Conservation (phyloP, 2,888 invertebrate species). For the Pristionchus exspectatus region DNA sequence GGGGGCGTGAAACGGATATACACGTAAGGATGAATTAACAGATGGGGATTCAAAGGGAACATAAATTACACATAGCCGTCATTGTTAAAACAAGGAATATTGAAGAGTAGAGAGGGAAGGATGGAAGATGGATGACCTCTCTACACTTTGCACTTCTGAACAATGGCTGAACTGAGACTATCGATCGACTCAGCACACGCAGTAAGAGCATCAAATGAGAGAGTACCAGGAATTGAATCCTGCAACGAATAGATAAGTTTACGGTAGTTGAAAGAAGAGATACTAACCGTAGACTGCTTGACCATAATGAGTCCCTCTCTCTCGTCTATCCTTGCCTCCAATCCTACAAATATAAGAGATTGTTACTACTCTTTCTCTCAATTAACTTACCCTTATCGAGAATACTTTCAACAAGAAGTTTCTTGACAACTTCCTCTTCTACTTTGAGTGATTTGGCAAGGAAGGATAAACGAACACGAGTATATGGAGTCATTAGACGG, state of each 20-base stretch:
- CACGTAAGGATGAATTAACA: conserved; percentile 29
- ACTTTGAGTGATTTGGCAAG: conserved; percentile 87
- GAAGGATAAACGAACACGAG: conserved; percentile 96
- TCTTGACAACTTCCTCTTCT: conserved; percentile 89
- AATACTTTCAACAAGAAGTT: conserved; percentile 96
- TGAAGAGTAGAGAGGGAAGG: not conserved
- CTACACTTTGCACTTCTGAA: conserved; percentile 33
- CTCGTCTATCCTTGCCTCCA: conserved; percentile 64
- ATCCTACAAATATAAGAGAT: conserved; percentile 44
- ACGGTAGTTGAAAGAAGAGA: not conserved
- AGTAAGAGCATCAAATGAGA: conserved; percentile 42
- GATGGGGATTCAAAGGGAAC: not conserved
- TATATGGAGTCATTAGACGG: conserved; percentile 97
- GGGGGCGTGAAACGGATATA: not conserved
- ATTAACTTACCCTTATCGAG: conserved; percentile 89
- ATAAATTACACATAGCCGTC: not conserved
- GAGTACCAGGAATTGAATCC: conserved; percentile 4
- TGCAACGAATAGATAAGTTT: not conserved
- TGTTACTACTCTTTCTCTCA: not conserved
- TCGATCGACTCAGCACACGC: conserved; percentile 30
- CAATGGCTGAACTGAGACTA: conserved; percentile 28
- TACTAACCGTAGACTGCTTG: not conserved
- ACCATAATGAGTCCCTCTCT: conserved; percentile 58
- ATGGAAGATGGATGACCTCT: not conserved
- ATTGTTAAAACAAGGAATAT: not conserved